Conservation (phyloP, 2,888 invertebrate species). For the Minunthozetes semirufus region DNA sequence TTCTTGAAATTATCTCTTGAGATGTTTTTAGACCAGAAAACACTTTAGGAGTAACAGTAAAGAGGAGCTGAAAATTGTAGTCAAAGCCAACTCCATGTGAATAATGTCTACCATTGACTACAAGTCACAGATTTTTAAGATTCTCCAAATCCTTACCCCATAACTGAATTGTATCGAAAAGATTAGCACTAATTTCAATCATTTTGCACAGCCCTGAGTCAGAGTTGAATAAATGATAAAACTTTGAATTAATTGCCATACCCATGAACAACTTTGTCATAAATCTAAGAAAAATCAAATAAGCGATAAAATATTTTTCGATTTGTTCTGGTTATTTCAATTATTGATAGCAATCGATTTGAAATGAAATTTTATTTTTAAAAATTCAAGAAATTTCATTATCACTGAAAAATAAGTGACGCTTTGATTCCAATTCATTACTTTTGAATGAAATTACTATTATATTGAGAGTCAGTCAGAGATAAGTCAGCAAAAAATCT, state of each 20-base stretch:
- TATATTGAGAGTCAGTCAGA: not conserved
- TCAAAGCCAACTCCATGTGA: not conserved
- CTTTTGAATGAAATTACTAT: not conserved
- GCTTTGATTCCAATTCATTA: slow-evolving; percentile 4
- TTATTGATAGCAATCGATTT: not conserved
- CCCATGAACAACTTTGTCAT: no score
- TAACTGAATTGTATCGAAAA: not conserved
- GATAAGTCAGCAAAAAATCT: not conserved
- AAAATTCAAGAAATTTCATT: not conserved
- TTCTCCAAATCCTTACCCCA: not conserved
- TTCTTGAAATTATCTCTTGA: slow-evolving; percentile 20
- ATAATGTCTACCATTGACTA: slow-evolving; percentile 11
- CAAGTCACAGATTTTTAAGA: not conserved
- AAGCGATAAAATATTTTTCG: no score
- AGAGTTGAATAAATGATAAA: no score
- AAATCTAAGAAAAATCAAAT: no score
- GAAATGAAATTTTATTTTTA: not conserved
- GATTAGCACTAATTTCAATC: not conserved
- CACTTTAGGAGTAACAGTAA: not conserved
- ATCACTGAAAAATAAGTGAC: not conserved
- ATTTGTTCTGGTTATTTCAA: no score
- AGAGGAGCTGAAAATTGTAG: slow-evolving; percentile 7
- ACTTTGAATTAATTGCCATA: no score
- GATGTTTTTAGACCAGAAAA: slow-evolving; percentile 16
- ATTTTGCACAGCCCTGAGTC: no score